Evolutionary conservation across 2,113 vertebrate genomes (phyloP).

Genomic region (Hemiprocne comata): DNA sequence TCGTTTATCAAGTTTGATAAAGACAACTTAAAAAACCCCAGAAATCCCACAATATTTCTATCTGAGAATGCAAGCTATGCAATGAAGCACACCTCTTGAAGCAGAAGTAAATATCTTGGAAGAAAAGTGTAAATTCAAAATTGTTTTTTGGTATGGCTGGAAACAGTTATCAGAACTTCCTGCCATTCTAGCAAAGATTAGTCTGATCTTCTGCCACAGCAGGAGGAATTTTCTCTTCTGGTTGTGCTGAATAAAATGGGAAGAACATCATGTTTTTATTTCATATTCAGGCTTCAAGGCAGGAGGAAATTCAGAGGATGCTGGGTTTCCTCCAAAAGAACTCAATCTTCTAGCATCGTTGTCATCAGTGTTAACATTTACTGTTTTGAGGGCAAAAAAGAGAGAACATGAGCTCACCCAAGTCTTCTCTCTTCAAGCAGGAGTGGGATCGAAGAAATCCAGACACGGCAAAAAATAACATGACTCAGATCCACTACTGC

Average conservation of each 20-base stretch:
- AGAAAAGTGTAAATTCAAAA: not conserved
- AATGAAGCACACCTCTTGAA: not conserved
- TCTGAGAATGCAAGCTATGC: rapidly evolving
- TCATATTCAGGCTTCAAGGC: not conserved
- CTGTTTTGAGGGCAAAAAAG: not conserved
- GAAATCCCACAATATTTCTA: not conserved
- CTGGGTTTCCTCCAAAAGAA: not conserved
- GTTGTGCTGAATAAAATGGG: not conserved
- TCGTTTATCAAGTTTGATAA: not conserved
- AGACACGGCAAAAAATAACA: not conserved
- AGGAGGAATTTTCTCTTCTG: not conserved
- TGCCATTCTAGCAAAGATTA: not conserved
- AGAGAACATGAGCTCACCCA: not conserved
- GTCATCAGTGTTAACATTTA: not conserved
- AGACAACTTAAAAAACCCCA: rapidly evolving
- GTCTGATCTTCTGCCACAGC: not conserved
- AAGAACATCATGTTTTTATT: not conserved
- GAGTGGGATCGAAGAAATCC: not conserved
- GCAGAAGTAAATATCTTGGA: not conserved
- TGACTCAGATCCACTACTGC: not conserved
- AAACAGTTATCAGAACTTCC: not conserved
- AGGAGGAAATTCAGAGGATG: not conserved
- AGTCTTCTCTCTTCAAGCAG: not conserved
- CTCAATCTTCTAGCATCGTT: not conserved
- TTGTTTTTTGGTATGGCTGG: not conserved